phyloP scores from a whole-genome alignment of 1,140 invertebrate genomes.

The Whitmania pigra region DNA sequence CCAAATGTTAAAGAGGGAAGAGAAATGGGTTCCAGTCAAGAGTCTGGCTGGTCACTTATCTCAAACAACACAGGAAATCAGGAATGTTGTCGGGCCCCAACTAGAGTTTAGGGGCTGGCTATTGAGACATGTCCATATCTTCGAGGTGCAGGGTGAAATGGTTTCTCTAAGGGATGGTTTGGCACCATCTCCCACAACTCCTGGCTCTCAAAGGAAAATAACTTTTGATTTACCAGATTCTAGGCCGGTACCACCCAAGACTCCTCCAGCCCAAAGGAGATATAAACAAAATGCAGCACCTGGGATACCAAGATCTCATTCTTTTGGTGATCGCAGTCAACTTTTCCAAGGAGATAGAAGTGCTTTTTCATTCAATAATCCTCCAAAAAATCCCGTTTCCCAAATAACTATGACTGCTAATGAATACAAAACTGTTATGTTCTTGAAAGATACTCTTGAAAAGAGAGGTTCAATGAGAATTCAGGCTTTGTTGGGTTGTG shows the following conservation, averaged over 20 bases:
- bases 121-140: slow-evolving; percentile 40
- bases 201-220: not conserved
- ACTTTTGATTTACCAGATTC: slow-evolving; percentile 19
- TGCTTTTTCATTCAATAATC: slow-evolving; percentile 21
- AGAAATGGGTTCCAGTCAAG: slow-evolving; percentile 40
- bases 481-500: slow-evolving; percentile 35
- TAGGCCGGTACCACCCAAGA: slow-evolving; percentile 19
- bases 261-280: slow-evolving; percentile 23
- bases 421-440: slow-evolving; percentile 43
- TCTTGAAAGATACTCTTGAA: slow-evolving; percentile 40
- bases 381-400: slow-evolving; percentile 23
- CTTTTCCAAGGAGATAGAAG: slow-evolving; percentile 10
- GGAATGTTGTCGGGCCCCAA: slow-evolving; percentile 43
- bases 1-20: slow-evolving; percentile 38
- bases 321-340: slow-evolving; percentile 18
- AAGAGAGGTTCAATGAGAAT: slow-evolving; percentile 41
- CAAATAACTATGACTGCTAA: slow-evolving; percentile 42
- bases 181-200: slow-evolving; percentile 16
- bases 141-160: slow-evolving; percentile 40
- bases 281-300: slow-evolving; percentile 5
- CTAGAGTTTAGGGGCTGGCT: slow-evolving; percentile 41
- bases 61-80: slow-evolving; percentile 39
- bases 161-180: slow-evolving; percentile 38
- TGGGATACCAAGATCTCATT: slow-evolving; percentile 18
- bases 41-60: slow-evolving; percentile 44